Percentiles rank a stretch among this genome's conserved stretches.
phyloP scores from a whole-genome alignment of 2,888 invertebrate species.

The Philaethria dido region DNA sequence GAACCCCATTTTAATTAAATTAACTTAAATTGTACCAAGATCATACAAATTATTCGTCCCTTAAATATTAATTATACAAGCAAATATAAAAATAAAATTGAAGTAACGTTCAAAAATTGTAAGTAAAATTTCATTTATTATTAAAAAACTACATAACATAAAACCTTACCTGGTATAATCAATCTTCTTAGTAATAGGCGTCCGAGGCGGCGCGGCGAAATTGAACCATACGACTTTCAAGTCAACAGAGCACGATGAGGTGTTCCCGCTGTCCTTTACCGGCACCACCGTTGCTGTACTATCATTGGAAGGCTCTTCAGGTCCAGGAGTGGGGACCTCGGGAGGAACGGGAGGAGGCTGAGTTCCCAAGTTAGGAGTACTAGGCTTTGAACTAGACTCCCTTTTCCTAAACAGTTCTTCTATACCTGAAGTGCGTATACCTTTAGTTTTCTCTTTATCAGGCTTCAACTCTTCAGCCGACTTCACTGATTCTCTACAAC shows the following conservation, averaged over 20 bases:
- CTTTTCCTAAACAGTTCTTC: constrained; percentile 79
- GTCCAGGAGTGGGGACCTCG: constrained; percentile 65
- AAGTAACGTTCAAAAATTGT: no score
- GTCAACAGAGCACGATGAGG: constrained; percentile 94
- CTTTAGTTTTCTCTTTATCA: constrained; percentile 65
- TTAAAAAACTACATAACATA: no score
- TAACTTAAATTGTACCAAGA: no score
- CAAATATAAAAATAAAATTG: no score
- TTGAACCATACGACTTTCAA: constrained; percentile 97
- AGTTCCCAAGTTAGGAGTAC: constrained; percentile 83
- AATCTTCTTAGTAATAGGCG: constrained; percentile 96
- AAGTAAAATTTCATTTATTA: no score
- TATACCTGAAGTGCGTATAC: constrained; percentile 70
- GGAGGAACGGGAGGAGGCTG: constrained; percentile 66
- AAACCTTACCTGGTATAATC: constrained; percentile 91
- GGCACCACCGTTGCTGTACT: constrained; percentile 69
- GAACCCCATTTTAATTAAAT: no score
- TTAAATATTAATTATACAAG: no score
- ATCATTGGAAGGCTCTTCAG: constrained; percentile 71
- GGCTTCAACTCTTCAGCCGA: constrained; percentile 76
- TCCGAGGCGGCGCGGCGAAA: constrained; percentile 97
- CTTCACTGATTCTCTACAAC: constrained; percentile 76
- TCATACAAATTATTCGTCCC: no score
- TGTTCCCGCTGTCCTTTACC: constrained; percentile 88
- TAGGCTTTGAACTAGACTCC: constrained; percentile 84